Percentiles rank a stretch among this genome's conserved stretches.
Conservation (phyloP, 2,888 invertebrate genomes). For the Ormyrus nitidulus region DNA sequence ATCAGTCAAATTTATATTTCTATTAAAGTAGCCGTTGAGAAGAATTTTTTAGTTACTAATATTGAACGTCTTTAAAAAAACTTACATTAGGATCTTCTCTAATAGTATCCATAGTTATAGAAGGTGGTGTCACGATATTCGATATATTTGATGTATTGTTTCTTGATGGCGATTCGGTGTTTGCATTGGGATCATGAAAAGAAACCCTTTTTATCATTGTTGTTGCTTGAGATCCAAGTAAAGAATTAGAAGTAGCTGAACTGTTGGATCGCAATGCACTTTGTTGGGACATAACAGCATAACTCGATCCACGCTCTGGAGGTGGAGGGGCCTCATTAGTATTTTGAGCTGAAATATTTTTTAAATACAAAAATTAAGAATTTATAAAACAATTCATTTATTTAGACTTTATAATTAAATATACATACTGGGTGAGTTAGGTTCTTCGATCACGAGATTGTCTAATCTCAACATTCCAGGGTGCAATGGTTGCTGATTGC, state of each 20-base stretch:
- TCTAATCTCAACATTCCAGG: slow-evolving; percentile 72
- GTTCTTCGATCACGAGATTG: slow-evolving; percentile 73
- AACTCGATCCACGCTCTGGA: slow-evolving; percentile 92
- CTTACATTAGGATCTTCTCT: slow-evolving; percentile 90
- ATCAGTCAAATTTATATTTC: slow-evolving; percentile 60
- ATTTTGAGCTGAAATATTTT: slow-evolving; percentile 64
- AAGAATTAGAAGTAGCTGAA: slow-evolving; percentile 71
- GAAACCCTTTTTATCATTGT: slow-evolving; percentile 82
- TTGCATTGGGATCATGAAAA: slow-evolving; percentile 81
- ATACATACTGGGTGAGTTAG: slow-evolving; percentile 68
- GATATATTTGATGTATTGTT: slow-evolving; percentile 73
- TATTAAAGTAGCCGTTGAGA: slow-evolving; percentile 36
- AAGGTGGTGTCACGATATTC: slow-evolving; percentile 69
- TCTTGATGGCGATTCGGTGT: slow-evolving; percentile 66
- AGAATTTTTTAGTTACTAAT: slow-evolving; percentile 26
- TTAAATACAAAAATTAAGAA: not conserved
- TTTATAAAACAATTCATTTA: slow-evolving; percentile 3
- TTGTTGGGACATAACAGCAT: slow-evolving; percentile 87
- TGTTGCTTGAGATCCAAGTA: slow-evolving; percentile 66
- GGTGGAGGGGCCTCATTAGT: slow-evolving; percentile 80
- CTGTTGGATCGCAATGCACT: slow-evolving; percentile 75
- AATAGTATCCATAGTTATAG: slow-evolving; percentile 77
- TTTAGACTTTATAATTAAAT: not conserved
- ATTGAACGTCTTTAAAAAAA: slow-evolving; percentile 60
- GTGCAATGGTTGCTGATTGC: slow-evolving; percentile 66